Percentiles rank a stretch among this genome's conserved stretches.
These are phyloP conservation scores for Aphelinus atriplicis DNA, from an alignment of 1,140 invertebrate genomes.

Conservation along the genomic window DNA sequence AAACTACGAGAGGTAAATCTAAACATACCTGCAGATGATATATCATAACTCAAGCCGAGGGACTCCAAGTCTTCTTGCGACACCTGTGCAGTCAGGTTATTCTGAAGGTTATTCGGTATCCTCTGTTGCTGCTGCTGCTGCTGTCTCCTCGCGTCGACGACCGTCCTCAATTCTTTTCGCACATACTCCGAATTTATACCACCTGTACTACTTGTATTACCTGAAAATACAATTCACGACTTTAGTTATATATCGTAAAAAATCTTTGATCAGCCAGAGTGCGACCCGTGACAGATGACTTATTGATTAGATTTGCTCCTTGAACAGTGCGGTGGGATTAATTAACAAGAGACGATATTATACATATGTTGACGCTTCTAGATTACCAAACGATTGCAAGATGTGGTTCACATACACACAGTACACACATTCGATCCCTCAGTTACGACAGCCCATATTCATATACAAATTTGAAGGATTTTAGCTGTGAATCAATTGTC, in stretches of 20 bases:
- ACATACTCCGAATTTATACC: slow-evolving; percentile 79
- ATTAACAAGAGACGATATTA: slow-evolving; percentile 27
- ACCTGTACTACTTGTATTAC: slow-evolving; percentile 55
- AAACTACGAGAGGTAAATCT: background rate
- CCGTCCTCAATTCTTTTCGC: slow-evolving; percentile 86
- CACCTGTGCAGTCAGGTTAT: slow-evolving; percentile 64
- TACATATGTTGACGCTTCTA: background rate
- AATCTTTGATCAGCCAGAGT: slow-evolving; percentile 14
- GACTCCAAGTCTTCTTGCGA: slow-evolving; percentile 74
- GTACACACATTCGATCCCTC: slow-evolving; percentile 8
- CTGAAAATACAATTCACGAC: slow-evolving; percentile 48
- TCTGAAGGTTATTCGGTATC: slow-evolving; percentile 62
- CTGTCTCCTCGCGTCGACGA: slow-evolving; percentile 83
- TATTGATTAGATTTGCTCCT: slow-evolving; percentile 27
- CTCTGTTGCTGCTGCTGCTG: slow-evolving; percentile 64
- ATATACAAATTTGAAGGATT: slow-evolving; percentile 7
- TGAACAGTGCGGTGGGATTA: slow-evolving; percentile 22
- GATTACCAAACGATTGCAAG: slow-evolving; percentile 21
- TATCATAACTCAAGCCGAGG: slow-evolving; percentile 75
- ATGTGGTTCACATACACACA: slow-evolving; percentile 31
- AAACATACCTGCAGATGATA: slow-evolving; percentile 71
- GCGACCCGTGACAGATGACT: slow-evolving; percentile 20
- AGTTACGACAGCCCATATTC: slow-evolving; percentile 2
- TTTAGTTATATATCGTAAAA: slow-evolving; percentile 1
- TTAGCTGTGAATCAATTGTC: slow-evolving; percentile 11